Base-by-base conservation (phyloP, 2,888 invertebrate species). In the Phytoseiulus persimilis region DNA sequence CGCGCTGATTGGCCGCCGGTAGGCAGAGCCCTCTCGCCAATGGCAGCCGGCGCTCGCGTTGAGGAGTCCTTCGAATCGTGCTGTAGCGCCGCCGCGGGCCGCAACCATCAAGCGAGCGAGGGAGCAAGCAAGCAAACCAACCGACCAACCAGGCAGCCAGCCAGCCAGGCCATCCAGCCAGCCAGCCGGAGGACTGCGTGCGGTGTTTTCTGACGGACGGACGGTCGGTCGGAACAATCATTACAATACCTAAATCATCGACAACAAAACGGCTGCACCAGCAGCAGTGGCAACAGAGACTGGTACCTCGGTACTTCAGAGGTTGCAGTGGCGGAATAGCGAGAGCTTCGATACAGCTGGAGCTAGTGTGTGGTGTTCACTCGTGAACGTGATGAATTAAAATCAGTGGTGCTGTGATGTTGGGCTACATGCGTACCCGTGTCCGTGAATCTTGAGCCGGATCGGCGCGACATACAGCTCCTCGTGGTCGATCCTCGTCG, bases 61-160 rank as follows among this genome's bases (percentile, higher is more conserved):
- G 65, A 65, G 65, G 65, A 65, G 65, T 65, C 65, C 65, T 65
- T 65, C 65, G 65, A 65, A 65, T 65, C 65, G 65, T 65, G 65
- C 23, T 65, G 65, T 65, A 65, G 65, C 65, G 65, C 65, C 65
- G 65, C 65, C 65, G 65, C 65, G 23, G 65, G 65, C 65, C 65
- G 65, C 65, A 65, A 65, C 65, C 65, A 65, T 65, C 65, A 28
- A 65, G 65, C 65, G 65, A 65, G 65, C 65, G 65, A 65, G 65
- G 11, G 65, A 65, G 65, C 65, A 28, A 65, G 65, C 65, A 23
- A 65, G 65, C 65, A 65, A 65, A 65, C 65, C 65, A 65, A 65
- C 65, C 65, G 65, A 65, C 65, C 65, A 65, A 65, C 65, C 65
- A 65, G 65, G 65, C 65, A 65, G 65, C 65, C 65, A 65, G 65